Evolutionary conservation across 2,113 vertebrate genomes (phyloP), one percentile per base, ranked within the genome.

Genomic region (Ploceus nigricollis): DNA sequence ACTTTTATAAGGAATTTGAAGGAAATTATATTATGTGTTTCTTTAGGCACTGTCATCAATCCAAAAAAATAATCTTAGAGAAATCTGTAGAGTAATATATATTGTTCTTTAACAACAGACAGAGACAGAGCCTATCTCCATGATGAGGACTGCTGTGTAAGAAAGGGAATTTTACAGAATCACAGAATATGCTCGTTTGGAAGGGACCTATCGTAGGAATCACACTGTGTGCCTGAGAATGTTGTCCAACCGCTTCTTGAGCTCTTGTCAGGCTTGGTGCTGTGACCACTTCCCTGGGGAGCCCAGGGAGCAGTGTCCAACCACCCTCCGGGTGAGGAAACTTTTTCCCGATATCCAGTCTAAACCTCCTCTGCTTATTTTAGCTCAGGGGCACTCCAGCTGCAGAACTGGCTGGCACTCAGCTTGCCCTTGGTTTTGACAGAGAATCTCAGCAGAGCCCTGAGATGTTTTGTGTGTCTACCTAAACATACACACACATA

Each of bases 401-500:
- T 80, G 48, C 11, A 47, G 61, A 91, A 7, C 48, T 87, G 65
- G 13, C 20, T 75, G 47, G 7, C 14, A 24, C 15, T 87, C 56
- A 56, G 17, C 47, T 54, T 80, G 40, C 11, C 31, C 48, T 47
- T 65, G 25, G 4, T 75, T 54, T 64, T 0, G 0, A 15, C n/a
- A 44, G 66, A 64, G 75, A 88, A 76, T 20, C 37, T 72, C 66
- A 45, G 39, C 54, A n/a, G 21, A n/a, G 21, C 13, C 54, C 54
- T 10, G 54, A 57, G 33, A 15, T 57, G 51, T 75, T 79, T 39
- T 5, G 3, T 44, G 19, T 53, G 51, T 47, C 39, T 48, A 17
- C 0, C 0, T 60, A 79, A 78, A 56, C 30, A 37, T 0, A 2
- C 15, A 66, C 4, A 44, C 15, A 40, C 11, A 5, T 13, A 13